A percentile compares a stretch with the other conserved stretches of the same genome.
These are phyloP conservation scores for Phaenicophaeus curvirostris DNA, from an alignment of 2,797 vertebrate species.

Conservation along the genomic window DNA sequence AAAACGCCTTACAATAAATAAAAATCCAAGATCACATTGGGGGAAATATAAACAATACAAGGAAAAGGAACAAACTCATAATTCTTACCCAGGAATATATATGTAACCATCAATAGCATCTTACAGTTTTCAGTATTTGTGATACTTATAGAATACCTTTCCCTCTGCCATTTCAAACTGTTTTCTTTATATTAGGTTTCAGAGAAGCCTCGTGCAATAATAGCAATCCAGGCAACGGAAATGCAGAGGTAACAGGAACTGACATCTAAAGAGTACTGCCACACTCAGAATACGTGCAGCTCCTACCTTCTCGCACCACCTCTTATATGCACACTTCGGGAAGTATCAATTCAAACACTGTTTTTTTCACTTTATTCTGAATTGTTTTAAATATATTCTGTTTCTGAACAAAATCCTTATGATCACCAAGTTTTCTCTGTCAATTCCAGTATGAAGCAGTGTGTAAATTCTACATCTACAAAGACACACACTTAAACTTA, in stretches of 20 bases:
- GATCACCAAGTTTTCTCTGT: background rate
- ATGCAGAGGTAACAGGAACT: background rate
- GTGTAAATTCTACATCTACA: background rate
- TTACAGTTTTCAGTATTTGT: background rate
- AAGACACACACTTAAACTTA: background rate
- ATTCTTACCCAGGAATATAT: background rate
- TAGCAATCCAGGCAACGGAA: background rate
- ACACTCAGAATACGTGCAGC: background rate
- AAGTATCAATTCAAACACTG: background rate
- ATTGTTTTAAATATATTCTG: background rate
- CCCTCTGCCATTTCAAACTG: background rate
- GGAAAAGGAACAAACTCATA: background rate
- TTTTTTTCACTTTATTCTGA: background rate
- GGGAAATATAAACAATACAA: background rate
- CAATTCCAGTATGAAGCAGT: background rate
- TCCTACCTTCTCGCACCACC: background rate
- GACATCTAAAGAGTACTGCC: background rate
- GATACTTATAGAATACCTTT: background rate
- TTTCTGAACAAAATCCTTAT: background rate
- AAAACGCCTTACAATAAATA: constrained; percentile 2
- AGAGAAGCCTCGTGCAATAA: background rate
- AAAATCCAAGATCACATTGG: background rate
- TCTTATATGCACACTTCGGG: background rate
- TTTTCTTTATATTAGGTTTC: background rate
- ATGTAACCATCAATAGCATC: background rate